A percentile compares a stretch with the other conserved stretches of the same genome.
These are phyloP conservation scores for Perizoma flavofasciatum DNA, from an alignment of 2,888 invertebrate species.

Conservation along the genomic window DNA sequence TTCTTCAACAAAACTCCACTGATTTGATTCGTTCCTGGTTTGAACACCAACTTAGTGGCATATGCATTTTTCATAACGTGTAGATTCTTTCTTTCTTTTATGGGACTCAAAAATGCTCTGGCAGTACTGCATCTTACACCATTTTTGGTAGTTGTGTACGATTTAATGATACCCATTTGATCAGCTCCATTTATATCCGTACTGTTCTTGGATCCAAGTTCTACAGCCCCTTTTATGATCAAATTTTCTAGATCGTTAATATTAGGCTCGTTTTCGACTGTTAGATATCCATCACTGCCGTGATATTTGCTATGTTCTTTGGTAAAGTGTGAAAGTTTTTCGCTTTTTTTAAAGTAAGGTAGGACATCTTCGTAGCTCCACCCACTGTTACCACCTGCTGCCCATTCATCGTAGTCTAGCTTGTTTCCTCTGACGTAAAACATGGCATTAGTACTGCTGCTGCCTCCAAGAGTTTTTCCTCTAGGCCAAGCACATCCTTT, in stretches of 20 bases:
- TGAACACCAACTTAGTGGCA: slow-evolving; percentile 81
- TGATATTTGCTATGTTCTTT: slow-evolving; percentile 56
- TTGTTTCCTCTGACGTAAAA: slow-evolving; percentile 82
- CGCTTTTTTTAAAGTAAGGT: slow-evolving; percentile 78
- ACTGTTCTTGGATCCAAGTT: slow-evolving; percentile 65
- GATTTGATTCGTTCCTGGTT: slow-evolving; percentile 67
- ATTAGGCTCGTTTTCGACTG: slow-evolving; percentile 57
- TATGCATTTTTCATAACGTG: slow-evolving; percentile 77
- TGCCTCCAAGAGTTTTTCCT: slow-evolving; percentile 86
- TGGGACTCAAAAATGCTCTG: slow-evolving; percentile 75
- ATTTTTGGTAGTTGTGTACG: slow-evolving; percentile 70
- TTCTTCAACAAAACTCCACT: slow-evolving; percentile 68
- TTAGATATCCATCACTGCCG: slow-evolving; percentile 64
- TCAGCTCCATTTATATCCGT: slow-evolving; percentile 68
- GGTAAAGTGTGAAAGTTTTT: slow-evolving; percentile 57
- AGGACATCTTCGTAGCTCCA: slow-evolving; percentile 84
- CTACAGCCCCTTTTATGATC: slow-evolving; percentile 64
- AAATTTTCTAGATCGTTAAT: slow-evolving; percentile 49
- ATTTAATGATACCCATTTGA: slow-evolving; percentile 75
- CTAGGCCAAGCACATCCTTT: slow-evolving; percentile 81
- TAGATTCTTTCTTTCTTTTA: slow-evolving; percentile 66
- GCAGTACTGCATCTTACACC: slow-evolving; percentile 80
- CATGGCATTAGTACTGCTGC: slow-evolving; percentile 84
- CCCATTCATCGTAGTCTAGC: slow-evolving; percentile 83
- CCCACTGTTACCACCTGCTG: slow-evolving; percentile 74